These are phyloP conservation scores for Dendroctonus valens DNA, from an alignment of 1,140 invertebrate species.

Conservation along the genomic window DNA sequence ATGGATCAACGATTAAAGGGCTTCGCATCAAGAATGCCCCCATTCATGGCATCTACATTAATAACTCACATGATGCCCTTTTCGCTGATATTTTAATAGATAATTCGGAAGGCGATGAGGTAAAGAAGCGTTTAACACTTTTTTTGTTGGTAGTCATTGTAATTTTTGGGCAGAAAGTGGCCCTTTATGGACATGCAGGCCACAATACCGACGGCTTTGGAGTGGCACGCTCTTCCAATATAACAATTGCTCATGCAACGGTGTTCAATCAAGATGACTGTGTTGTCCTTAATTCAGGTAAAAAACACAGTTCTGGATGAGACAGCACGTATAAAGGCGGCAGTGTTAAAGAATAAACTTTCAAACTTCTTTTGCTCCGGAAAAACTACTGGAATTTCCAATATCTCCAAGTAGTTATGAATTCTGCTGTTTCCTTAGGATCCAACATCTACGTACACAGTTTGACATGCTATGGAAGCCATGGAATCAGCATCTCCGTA, in stretches of 20 bases:
- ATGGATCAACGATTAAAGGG: constrained; percentile 1
- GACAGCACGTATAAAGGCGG: too few relatives aligned
- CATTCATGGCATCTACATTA: constrained; percentile 17
- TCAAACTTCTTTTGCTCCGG: too few relatives aligned
- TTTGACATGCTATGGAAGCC: constrained; percentile 27
- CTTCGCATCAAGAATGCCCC: constrained; percentile 12
- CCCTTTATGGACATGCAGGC: constrained; percentile 13
- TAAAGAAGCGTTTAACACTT: not conserved
- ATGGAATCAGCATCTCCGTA: constrained; percentile 32
- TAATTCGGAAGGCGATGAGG: constrained; percentile 12
- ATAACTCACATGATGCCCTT: constrained; percentile 15
- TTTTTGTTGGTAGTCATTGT: not conserved
- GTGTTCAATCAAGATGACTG: constrained; percentile 30
- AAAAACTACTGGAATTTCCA: too few relatives aligned
- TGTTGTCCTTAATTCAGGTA: constrained; percentile 24
- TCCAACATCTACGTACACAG: constrained; percentile 17
- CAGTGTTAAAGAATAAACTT: too few relatives aligned
- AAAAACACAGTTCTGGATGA: not conserved
- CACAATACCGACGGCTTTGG: constrained; percentile 31
- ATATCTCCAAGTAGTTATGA: too few relatives aligned
- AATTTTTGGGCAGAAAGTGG: constrained; percentile 10
- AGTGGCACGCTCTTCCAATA: constrained; percentile 9
- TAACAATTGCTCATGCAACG: constrained; percentile 14
- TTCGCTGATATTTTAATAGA: constrained; percentile 19
- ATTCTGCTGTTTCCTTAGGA: constrained; percentile 3